Percentiles rank a stretch among this genome's conserved stretches.
Evolutionary conservation across 2,113 vertebrate genomes (phyloP).

Genomic region (Chloropsis cyanopogon): DNA sequence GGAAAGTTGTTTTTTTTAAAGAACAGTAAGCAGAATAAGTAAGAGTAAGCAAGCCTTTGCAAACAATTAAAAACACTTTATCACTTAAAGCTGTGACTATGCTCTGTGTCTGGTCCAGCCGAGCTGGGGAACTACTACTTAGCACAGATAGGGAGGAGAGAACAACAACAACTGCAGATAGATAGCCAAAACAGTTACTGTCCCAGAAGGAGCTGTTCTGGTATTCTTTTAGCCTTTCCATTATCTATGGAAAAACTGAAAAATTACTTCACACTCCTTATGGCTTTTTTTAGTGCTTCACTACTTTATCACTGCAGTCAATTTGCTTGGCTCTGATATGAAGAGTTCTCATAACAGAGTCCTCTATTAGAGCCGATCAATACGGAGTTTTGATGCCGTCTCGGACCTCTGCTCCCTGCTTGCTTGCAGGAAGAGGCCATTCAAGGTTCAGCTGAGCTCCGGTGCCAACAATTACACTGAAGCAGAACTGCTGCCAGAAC

Average conservation of each 20-base stretch:
- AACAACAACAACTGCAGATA: constrained; percentile 41
- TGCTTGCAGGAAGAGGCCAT: constrained; percentile 57
- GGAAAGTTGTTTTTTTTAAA: constrained; percentile 71
- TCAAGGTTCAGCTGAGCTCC: constrained; percentile 23
- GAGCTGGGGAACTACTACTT: constrained; percentile 2
- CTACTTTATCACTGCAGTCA: constrained; percentile 6
- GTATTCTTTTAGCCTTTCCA: constrained; percentile 45
- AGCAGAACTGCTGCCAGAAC: constrained; percentile 52
- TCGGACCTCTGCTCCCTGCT: neutral
- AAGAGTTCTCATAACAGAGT: constrained; percentile 42
- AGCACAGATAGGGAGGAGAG: constrained; percentile 42
- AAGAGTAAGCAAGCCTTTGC: constrained; percentile 69
- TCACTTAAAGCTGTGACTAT: constrained; percentile 53
- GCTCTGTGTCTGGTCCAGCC: constrained; percentile 6
- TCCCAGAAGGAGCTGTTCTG: constrained; percentile 56
- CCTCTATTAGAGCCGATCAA: constrained; percentile 62
- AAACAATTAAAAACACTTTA: constrained; percentile 50
- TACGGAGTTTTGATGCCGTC: constrained; percentile 24
- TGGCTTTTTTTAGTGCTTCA: constrained; percentile 44
- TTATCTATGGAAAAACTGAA: constrained; percentile 52
- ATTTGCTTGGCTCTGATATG: constrained; percentile 20
- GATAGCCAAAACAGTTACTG: constrained; percentile 39
- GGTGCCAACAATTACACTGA: constrained; percentile 62
- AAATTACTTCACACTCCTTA: constrained; percentile 44
- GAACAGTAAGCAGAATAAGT: constrained; percentile 67